Percentiles rank a stretch among this genome's conserved stretches.
phyloP scores from a whole-genome alignment of 2,888 invertebrate species.

The Pandemis cinnamomeana region DNA sequence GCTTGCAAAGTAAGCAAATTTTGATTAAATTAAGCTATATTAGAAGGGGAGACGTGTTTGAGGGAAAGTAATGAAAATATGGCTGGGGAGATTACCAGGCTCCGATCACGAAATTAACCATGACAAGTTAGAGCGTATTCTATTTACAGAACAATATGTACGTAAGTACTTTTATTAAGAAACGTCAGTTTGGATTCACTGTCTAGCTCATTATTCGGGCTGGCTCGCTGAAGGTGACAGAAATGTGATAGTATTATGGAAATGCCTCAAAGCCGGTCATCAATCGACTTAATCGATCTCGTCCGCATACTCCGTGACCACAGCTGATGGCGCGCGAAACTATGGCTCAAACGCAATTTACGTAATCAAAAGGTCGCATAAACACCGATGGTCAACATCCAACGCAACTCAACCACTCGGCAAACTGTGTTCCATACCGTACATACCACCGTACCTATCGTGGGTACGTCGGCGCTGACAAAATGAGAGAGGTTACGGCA shows the following conservation, averaged over 20 bases:
- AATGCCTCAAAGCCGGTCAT: not conserved
- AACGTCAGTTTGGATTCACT: not conserved
- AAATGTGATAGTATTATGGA: not conserved
- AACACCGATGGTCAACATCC: not conserved
- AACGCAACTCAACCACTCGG: not conserved
- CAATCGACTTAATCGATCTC: slow-evolving; percentile 4
- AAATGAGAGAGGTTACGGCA: too few species aligned
- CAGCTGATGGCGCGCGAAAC: slow-evolving; percentile 1
- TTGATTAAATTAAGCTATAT: slow-evolving; percentile 81
- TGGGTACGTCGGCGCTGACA: too few species aligned
- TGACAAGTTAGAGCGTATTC: slow-evolving; percentile 8
- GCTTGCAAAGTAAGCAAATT: slow-evolving; percentile 68
- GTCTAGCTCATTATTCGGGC: not conserved
- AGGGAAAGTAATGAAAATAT: slow-evolving; percentile 80
- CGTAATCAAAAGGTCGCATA: not conserved
- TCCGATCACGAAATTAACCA: slow-evolving; percentile 59
- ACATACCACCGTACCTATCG: too few species aligned
- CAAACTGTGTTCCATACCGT: too few species aligned
- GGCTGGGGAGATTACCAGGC: slow-evolving; percentile 59
- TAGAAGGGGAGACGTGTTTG: slow-evolving; percentile 70
- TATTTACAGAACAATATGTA: not conserved
- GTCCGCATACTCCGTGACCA: not conserved
- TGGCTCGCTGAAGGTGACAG: not conserved
- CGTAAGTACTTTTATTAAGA: not conserved
- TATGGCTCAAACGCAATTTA: not conserved